Evolutionary conservation across 2,797 vertebrate species (phyloP), one percentile per base, ranked within the genome.

Genomic region (Cyprinella venusta): DNA sequence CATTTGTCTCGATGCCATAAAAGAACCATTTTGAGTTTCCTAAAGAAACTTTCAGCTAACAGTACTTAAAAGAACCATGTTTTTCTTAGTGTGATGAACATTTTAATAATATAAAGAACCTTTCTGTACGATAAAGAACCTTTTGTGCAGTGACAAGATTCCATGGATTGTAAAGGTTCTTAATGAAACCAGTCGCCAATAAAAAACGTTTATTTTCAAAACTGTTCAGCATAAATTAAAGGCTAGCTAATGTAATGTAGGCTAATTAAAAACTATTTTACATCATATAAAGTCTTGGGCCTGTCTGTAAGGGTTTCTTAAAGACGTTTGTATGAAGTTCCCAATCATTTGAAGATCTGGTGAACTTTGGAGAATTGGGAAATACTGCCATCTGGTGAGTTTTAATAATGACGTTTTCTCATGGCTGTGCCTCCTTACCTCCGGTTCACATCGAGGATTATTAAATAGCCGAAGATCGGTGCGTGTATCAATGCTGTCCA

Each of bases 381-480:
- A 76, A 76, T 69, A 45, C 68, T 85, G 84, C 84, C 84, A 85
- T 74, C 84, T 85, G 84, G 59, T 82, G 84, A 78, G 16, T 80
- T 85, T 81, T 56, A 16, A 54, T 45, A 67, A 76, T 69, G 36
- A 59, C 72, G 45, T 33, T 33, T 59, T 10, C 7, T 61, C 2
- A 36, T 61, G 15, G 8, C 36, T 45, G 24, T 61, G 77, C 21
- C 18, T 24, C 19, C 38, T 33, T 24, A 33, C 6, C 24, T 38
- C 7, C 12, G 2, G 18, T 33, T 79, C n/a, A 30, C 36, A 79
- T 24, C 12, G 1, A 68, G 1, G 30, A 15, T n/a, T 13, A 13
- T 18, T 36, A 38, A 67, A 65, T 15, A 5, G n/a, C 42, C n/a
- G 24, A 18, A 64, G 75, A 45, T 8, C 9, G 1, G 19, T 1